Percentiles rank a stretch among this genome's conserved stretches.
Conservation (phyloP, 1,140 invertebrate species). For the Zophobas atratus region DNA sequence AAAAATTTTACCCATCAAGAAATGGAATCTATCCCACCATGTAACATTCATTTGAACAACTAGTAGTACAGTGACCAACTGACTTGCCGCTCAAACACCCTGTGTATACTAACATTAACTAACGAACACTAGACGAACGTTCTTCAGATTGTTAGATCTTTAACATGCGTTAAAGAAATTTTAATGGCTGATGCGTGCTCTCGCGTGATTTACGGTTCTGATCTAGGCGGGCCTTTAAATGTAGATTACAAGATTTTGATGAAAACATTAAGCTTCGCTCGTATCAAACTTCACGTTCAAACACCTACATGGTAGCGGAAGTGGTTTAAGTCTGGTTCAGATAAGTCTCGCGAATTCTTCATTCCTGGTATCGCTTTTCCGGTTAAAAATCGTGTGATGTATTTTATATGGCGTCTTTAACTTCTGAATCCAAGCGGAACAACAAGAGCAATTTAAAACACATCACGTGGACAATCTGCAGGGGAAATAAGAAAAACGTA, state of each 20-base stretch:
- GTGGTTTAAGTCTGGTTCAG: too few species aligned
- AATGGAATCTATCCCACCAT: too few species aligned
- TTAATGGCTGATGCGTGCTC: conserved; percentile 36
- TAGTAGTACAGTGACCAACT: too few species aligned
- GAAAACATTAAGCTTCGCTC: conserved; percentile 33
- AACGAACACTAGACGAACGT: background rate
- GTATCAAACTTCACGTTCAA: background rate
- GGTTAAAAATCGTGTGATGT: conserved; percentile 26
- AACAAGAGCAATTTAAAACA: conserved; percentile 23
- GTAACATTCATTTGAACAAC: too few species aligned
- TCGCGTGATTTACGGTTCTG: conserved; percentile 3
- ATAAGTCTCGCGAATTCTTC: too few species aligned
- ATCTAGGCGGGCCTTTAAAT: conserved; percentile 7
- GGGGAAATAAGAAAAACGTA: background rate
- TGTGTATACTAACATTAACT: too few species aligned
- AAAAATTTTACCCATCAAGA: too few species aligned
- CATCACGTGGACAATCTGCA: conserved; percentile 29
- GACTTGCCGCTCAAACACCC: too few species aligned
- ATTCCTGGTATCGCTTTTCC: conserved; percentile 6
- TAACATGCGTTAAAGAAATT: conserved; percentile 33
- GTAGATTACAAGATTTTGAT: conserved; percentile 38
- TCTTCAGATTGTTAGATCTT: conserved; percentile 4
- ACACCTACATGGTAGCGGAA: too few species aligned
- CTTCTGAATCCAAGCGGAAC: conserved; percentile 8
- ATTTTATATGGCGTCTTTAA: conserved; percentile 28